Base-by-base conservation (phyloP, 2,888 invertebrate species). In the Ariolimax columbianus region DNA sequence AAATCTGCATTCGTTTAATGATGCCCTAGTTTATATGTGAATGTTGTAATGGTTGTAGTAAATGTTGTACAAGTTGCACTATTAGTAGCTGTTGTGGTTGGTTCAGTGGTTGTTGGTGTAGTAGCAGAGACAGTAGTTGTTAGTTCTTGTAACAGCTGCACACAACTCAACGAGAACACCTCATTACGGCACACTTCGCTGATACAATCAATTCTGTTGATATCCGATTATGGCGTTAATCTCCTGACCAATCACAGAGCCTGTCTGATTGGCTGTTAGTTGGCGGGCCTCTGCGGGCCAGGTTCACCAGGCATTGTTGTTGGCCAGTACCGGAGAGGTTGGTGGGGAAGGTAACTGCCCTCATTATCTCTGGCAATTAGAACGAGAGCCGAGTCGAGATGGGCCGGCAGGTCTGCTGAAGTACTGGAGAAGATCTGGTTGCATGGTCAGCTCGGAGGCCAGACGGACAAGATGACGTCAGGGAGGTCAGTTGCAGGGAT, bases 351-450 rank as follows among this genome's bases (percentile, higher is more conserved):
- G 47, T 80, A 68, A 80, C 66, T 80, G 80, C 68, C 80, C 70
- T 80, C 80, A 68, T 80, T 80, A 80, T 14, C 80, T 19, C 68
- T 70, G 33, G 43, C 68, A 80, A 80, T 80, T 80, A 80, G 68
- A 73, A 19, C 80, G 17, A 30, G 38, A 23, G 59, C 59, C 59
- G 59, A 7, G 59, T 26, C 59, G n/a, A 63, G 59, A 2, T 14
- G n/a, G 59, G n/a, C 6, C n/a, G 23, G 2, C n/a, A n/a, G 38
- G 4, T 47, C 43, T 73, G n/a, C 43, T 23, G 59, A n/a, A n/a
- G 23, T n/a, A 63, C 3, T 63, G 26, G 26, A 63, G 26, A n/a
- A 63, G 59, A 63, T 63, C n/a, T 63, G 59, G n/a, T 63, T 63
- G 59, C 59, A 63, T n/a, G 59, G 11, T n/a, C 7, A 63, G n/a